phyloP scores from a whole-genome alignment of 1,140 invertebrate species.

The Tetragnatha versicolor region DNA sequence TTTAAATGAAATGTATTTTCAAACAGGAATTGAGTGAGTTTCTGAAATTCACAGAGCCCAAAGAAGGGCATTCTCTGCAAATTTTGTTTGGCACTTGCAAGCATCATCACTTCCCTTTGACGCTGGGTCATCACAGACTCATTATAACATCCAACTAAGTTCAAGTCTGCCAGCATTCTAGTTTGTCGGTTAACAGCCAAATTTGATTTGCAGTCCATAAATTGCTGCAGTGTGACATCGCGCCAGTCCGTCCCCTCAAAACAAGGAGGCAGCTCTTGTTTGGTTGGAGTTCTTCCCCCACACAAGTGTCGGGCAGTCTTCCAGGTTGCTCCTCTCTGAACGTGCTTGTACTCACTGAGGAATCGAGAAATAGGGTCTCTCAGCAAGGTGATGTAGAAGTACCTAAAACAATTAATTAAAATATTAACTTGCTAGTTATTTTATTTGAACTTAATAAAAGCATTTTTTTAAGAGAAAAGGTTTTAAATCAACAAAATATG shows the following conservation, averaged over 20 bases:
- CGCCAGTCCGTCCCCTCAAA: constrained; percentile 68
- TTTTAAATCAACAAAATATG: too few species aligned
- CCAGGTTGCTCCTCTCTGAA: constrained; percentile 98
- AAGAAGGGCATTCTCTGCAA: constrained; percentile 95
- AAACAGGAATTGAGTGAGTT: constrained; percentile 94
- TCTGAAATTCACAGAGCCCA: constrained; percentile 94
- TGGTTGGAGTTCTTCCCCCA: constrained; percentile 79
- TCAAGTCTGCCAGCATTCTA: constrained; percentile 94
- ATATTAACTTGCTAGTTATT: too few species aligned
- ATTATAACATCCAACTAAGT: constrained; percentile 95
- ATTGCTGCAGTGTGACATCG: constrained; percentile 80
- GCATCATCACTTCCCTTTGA: constrained; percentile 77
- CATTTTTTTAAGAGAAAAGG: too few species aligned
- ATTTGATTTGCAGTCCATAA: constrained; percentile 89
- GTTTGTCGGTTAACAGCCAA: constrained; percentile 96
- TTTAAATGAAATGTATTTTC: constrained; percentile 95
- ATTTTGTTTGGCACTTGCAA: constrained; percentile 94
- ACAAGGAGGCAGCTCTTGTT: constrained; percentile 70
- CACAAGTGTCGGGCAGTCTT: constrained; percentile 83
- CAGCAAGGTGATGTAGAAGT: constrained; percentile 96
- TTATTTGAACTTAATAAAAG: too few species aligned
- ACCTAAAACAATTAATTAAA: constrained; percentile 67
- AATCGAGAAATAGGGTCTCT: constrained; percentile 90
- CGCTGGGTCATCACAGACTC: constrained; percentile 73
- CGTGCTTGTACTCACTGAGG: constrained; percentile 93